Evolutionary conservation across 2,888 invertebrate species (phyloP), one percentile per base, ranked within the genome.

Genomic region (Hyles lineata): DNA sequence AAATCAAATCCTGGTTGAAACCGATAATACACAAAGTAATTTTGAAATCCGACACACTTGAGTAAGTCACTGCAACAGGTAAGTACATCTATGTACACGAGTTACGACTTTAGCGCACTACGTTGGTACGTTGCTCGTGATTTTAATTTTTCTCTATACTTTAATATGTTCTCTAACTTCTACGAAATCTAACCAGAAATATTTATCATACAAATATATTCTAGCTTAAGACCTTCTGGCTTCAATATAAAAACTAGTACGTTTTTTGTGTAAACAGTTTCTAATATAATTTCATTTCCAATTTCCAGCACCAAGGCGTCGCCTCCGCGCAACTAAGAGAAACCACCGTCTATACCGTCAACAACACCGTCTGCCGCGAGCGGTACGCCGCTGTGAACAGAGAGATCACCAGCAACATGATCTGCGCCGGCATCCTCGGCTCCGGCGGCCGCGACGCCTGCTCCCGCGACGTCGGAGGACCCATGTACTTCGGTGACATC

Each of bases 381-480:
- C 83, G 86, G 1, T 94, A 93, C 78, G 72, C 70, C 0, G 58
- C 71, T 1, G 55, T 82, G 0, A 0, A 59, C 0, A 29, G 70
- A 1, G n/a, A 60, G 1, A 78, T 86, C 23, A 90, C 89, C 0
- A 81, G 82, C 6, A 87, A 86, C 79, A 89, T 90, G 89, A 83
- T 90, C 78, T 89, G 89, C 74, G 87, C 88, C n/a, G 92, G 92
- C 6, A 32, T 86, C 15, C 74, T 88, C 0, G 83, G 83, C 52
- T 79, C 80, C 0, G 86, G 87, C 0, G 88, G 87, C 50, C 77
- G 77, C 9, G 88, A 88, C 72, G 84, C 86, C 19, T 89, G 88
- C 75, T 87, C 91, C 82, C 92, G 76, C 19, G 79, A 93, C 83
- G 88, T 87, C 73, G 93, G 92, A 19, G 92, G 92, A 43, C 92